A percentile compares a stretch with the other conserved stretches of the same genome.
Evolutionary conservation across 2,113 vertebrate genomes (phyloP).

Genomic region (Chroicocephalus ridibundus): DNA sequence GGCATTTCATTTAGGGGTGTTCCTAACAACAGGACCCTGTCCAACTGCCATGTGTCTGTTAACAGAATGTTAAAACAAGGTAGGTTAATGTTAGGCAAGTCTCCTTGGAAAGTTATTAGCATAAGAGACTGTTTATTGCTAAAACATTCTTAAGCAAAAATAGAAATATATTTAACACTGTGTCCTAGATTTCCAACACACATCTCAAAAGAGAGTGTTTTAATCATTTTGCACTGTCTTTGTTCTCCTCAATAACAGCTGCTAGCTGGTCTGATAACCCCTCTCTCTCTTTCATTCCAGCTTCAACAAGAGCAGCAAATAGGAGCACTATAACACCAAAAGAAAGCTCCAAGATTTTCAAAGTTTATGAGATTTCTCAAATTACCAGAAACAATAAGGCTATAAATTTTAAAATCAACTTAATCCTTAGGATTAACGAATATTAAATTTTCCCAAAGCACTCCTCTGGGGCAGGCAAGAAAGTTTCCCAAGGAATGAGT

Average conservation of each 20-base stretch:
- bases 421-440: background rate
- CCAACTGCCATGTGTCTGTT: slow-evolving; percentile 61
- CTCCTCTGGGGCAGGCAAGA: background rate
- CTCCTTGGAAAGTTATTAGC: slow-evolving; percentile 67
- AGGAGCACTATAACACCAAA: background rate
- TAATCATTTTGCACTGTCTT: slow-evolving; percentile 5
- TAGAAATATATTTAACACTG: slow-evolving; percentile 55
- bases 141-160: slow-evolving; percentile 66
- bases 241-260: slow-evolving; percentile 10
- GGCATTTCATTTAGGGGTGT: slow-evolving; percentile 54
- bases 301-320: background rate
- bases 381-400: background rate
- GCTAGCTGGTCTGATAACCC: background rate
- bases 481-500: background rate
- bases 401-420: background rate
- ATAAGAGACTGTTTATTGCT: slow-evolving; percentile 59
- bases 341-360: background rate
- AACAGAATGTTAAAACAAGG: slow-evolving; percentile 68
- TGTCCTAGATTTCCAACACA: background rate
- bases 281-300: background rate
- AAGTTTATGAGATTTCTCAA: background rate
- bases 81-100: slow-evolving; percentile 54
- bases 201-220: background rate
- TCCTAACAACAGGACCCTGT: slow-evolving; percentile 38
- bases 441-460: background rate